These are phyloP conservation scores for Anomalospiza imberbis DNA, from an alignment of 2,797 vertebrate species.

Conservation along the genomic window DNA sequence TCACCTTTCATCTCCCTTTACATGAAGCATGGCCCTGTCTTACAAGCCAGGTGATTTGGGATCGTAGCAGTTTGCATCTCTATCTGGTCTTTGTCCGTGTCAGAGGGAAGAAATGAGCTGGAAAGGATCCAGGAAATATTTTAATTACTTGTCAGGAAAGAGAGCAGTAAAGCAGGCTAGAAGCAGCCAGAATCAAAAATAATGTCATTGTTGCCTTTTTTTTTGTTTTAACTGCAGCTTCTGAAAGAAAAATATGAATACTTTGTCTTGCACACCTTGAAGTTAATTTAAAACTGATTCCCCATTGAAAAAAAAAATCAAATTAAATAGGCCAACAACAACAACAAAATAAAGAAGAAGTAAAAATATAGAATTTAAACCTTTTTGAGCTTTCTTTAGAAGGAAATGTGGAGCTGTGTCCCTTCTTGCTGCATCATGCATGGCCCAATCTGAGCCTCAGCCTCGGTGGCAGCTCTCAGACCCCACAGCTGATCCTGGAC, in stretches of 20 bases:
- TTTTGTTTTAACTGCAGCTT: neutral
- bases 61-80: neutral
- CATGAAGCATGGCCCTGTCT: neutral
- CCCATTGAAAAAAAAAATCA: neutral
- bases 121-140: neutral
- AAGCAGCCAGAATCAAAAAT: neutral
- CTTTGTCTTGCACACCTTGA: neutral
- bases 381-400: neutral
- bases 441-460: neutral
- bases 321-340: neutral
- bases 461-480: accelerated
- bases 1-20: neutral
- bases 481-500: neutral
- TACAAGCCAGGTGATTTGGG: neutral
- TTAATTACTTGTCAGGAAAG: neutral
- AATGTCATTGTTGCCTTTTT: neutral
- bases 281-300: neutral
- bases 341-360: neutral
- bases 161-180: neutral
- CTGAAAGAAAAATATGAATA: neutral
- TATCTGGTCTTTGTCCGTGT: neutral
- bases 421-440: neutral
- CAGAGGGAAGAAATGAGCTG: neutral
- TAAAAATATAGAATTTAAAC: neutral
- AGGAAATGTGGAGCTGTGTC: neutral